These are phyloP conservation scores for Harpagifer antarcticus DNA, from an alignment of 2,797 vertebrate genomes.

Conservation along the genomic window DNA sequence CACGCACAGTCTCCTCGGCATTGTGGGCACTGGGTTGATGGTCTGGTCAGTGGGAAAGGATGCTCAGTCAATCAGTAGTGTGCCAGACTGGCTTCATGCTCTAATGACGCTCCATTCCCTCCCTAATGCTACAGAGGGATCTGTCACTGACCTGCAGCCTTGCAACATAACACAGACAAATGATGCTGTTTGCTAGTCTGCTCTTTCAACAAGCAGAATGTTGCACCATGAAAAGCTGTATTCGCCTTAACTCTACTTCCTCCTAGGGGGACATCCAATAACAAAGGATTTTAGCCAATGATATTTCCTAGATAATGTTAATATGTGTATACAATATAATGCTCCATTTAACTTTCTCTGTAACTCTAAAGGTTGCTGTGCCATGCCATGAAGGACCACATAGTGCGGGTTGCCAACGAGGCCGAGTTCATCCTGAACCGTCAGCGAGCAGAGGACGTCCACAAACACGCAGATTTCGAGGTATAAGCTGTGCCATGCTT, in stretches of 20 bases:
- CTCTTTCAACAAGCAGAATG: slow-evolving; percentile 47
- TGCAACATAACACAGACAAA: slow-evolving; percentile 72
- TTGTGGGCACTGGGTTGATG: slow-evolving; percentile 39
- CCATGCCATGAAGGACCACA: slow-evolving; percentile 99
- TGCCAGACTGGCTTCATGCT: slow-evolving; percentile 61
- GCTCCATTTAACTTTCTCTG: slow-evolving; percentile 19
- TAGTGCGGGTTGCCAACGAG: slow-evolving; percentile 97
- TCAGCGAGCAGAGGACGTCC: slow-evolving; percentile 96
- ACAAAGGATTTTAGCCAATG: neutral
- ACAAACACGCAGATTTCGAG: slow-evolving; percentile 98
- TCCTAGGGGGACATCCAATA: neutral
- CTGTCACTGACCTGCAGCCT: slow-evolving; percentile 66
- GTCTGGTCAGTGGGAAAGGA: slow-evolving; percentile 58
- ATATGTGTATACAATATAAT: neutral
- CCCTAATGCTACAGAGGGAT: slow-evolving; percentile 67
- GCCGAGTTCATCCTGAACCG: slow-evolving; percentile 98
- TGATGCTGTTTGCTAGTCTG: slow-evolving; percentile 54
- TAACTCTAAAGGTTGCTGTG: slow-evolving; percentile 89
- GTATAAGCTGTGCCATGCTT: slow-evolving; percentile 71
- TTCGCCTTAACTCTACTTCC: neutral
- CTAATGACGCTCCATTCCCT: slow-evolving; percentile 69
- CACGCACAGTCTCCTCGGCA: slow-evolving; percentile 41
- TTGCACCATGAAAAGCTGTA: slow-evolving; percentile 8
- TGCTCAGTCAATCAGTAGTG: slow-evolving; percentile 57
- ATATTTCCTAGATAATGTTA: neutral